Evolutionary conservation across 2,797 vertebrate species (phyloP), one percentile per base, ranked within the genome.

Genomic region (Lacerta viridis): DNA sequence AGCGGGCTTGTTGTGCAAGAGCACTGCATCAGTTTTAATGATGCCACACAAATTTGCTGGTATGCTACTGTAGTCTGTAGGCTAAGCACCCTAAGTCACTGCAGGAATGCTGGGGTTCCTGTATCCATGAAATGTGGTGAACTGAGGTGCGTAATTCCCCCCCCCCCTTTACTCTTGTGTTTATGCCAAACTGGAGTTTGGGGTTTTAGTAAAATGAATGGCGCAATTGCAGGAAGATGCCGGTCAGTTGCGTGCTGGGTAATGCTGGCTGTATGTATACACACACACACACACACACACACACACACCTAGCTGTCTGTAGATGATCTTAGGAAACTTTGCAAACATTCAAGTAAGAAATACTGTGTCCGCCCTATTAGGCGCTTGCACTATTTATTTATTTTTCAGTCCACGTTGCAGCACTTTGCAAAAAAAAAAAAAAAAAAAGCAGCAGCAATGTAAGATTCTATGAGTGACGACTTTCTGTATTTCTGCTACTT

Each of bases 401-500:
- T 66, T 8, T 33, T 27, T 68, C 43, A 78, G n/a, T 66, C 61
- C 68, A 41, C 6, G 18, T 25, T n/a, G 13, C 71, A 61, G 20
- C 41, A 7, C 46, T 20, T 80, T 23, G 77, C 66, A 71, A 18
- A 36, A 46, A 27, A 74, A 27, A 18, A 36, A 46, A 27, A 74
- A 27, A 61, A 33, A 33, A 33, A 33, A 61, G 36, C 50, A 64
- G 13, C 68, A 80, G n/a, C 25, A 1, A 6, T 17, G 3, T 74
- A 27, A 17, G 39, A 72, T 33, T 33, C 50, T 23, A 13, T 29
- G 41, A 8, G 2, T 87, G 39, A 43, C 33, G 27, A 74, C 68
- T 29, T 61, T 84, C 20, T 83, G 55, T 23, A 75, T 36, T 61
- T 83, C 25, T 83, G 55, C 18, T 78, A 23, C 81, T 90, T 90